Base-by-base conservation (phyloP, 2,797 vertebrate species). In the Hyperoplus immaculatus region DNA sequence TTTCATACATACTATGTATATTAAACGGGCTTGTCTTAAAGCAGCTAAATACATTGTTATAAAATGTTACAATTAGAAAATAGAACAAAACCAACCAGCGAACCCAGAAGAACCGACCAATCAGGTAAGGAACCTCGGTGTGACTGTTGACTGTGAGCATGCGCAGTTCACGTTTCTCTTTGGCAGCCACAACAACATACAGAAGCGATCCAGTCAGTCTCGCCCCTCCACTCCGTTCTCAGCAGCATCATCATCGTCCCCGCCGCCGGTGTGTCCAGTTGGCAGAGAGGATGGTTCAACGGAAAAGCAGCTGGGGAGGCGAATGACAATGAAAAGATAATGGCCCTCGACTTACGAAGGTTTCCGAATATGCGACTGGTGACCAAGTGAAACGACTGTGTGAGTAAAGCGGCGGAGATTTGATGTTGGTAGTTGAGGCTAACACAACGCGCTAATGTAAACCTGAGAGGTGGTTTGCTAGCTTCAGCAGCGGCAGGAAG, bases 101-200 rank as follows among this genome's bases (percentile, higher is more conserved):
- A 72, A 14, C 46, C 2, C 2, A 59, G 39, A 49, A 29, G 38
- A 59, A 41, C 62, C 57, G 58, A 83, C 91, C 90, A 91, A 93
- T 93, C 79, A 74, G 21, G 43, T 29, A 59, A 6, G 5, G 69
- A 61, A 29, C 0, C 29, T 64, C 38, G 8, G 46, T 54, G 46
- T 87, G 91, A 86, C 90, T 75, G 70, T 69, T 29, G 12, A 5
- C 5, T 4, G 6, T 3, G 70, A 6, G 89, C 93, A 88, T 89
- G 94, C 93, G 92, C 84, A 75, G 21, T 75, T 0, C 0, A 38
- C 14, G 71, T 67, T 76, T 46, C 74, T 84, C 75, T 80, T 57
- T 81, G 91, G 85, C 88, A 92, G 92, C 89, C 89, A 86, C 87
- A 92, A 94, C 89, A 94, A 91, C 90, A 92, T 2, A 82, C 70